These are phyloP conservation scores for Saccopteryx bilineata DNA, from an alignment of 2,113 vertebrate species.

Conservation along the genomic window DNA sequence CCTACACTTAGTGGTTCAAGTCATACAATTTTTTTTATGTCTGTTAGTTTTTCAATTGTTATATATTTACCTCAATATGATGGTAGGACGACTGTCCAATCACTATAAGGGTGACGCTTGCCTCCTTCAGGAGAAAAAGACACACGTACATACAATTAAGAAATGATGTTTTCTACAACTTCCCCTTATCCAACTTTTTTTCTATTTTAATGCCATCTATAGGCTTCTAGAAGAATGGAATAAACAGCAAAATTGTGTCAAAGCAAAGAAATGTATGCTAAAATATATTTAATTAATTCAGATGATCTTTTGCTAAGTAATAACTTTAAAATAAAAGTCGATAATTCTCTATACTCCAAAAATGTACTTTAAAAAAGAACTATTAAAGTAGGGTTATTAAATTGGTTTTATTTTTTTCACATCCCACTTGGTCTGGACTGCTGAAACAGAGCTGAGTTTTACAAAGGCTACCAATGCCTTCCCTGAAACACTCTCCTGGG, in stretches of 20 bases:
- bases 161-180: constrained; percentile 15
- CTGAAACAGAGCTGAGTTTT: constrained; percentile 35
- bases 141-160: constrained; percentile 27
- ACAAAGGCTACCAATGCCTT: background rate
- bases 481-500: background rate
- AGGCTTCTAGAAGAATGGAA: constrained; percentile 43
- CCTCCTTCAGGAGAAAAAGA: constrained; percentile 88
- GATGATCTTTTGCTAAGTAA: constrained; percentile 38
- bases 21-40: background rate
- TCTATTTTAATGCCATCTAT: constrained; percentile 59
- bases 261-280: background rate
- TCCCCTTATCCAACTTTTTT: constrained; percentile 15
- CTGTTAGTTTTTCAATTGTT: background rate
- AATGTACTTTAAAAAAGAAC: background rate
- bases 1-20: background rate
- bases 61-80: constrained; percentile 93
- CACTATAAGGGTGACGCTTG: constrained; percentile 92
- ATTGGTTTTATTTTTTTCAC: constrained; percentile 32
- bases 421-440: background rate
- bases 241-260: constrained; percentile 9
- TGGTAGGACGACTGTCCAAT: constrained; percentile 94
- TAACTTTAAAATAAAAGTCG: constrained; percentile 37
- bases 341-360: background rate
- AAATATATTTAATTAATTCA: constrained; percentile 3
- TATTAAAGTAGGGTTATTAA: background rate